These are phyloP conservation scores for Cladopsammia gracilis DNA, from an alignment of 64 coral and sea anemone genomes.

Conservation along the genomic window DNA sequence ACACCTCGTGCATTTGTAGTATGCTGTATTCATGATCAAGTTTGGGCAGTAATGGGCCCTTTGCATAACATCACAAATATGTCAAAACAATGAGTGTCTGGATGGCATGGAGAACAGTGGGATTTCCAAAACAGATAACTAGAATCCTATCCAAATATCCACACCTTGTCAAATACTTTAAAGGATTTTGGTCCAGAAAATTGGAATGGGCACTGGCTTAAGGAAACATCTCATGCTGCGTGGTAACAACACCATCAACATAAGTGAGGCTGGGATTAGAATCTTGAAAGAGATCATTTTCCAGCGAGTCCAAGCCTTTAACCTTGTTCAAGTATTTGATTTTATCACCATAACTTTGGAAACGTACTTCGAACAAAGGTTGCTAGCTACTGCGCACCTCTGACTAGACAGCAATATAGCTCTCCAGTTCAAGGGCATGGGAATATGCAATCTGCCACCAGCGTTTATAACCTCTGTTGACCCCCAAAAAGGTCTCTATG, in stretches of 20 bases:
- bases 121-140: no score
- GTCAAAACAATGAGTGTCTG: no score
- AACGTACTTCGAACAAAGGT: conserved; percentile 36
- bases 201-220: conserved; percentile 29
- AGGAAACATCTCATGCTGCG: conserved; percentile 14
- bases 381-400: conserved; percentile 29
- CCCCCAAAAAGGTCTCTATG: conserved; percentile 5
- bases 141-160: no score
- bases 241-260: conserved; percentile 35
- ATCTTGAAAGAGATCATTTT: conserved; percentile 65
- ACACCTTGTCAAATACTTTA: no score
- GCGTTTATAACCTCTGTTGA: conserved; percentile 17
- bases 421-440: conserved; percentile 10
- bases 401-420: conserved; percentile 45
- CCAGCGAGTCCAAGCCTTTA: conserved; percentile 34
- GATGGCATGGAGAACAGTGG: no score
- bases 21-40: no score
- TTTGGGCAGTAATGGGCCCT: no score
- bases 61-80: no score
- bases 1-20: no score
- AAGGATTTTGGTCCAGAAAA: not conserved
- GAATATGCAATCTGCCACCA: not conserved
- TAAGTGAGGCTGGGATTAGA: conserved; percentile 43
- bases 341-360: conserved; percentile 37
- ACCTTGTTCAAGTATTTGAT: conserved; percentile 57